Evolutionary conservation across 1,140 invertebrate species (phyloP), one percentile per base, ranked within the genome.

Genomic region (Dreissena polymorpha): DNA sequence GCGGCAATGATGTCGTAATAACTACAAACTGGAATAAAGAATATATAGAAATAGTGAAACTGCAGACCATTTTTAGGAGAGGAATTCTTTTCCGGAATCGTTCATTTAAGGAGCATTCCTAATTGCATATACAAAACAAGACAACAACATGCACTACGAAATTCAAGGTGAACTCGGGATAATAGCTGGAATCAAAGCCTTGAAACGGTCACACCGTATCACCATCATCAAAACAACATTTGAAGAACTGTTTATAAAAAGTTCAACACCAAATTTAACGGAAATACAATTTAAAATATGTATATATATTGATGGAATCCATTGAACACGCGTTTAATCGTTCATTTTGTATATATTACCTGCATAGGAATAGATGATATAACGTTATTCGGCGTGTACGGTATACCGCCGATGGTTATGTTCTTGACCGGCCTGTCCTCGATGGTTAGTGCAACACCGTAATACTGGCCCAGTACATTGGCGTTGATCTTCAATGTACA

Each of bases 401-500:
- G 18, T 18, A 13, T 18, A n/a, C 69, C 69, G 25, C 13, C 53
- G 18, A 71, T 51, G 10, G 69, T 71, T 12, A 71, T 71, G 10
- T 27, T 50, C 25, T 49, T 14, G 50, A 8, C 53, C 7, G 69
- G 69, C 25, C 18, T 71, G 71, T 74, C 71, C 55, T 74, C 71
- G 18, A 74, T 50, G 25, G 60, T 74, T 7, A 74, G 23, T 18
- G 71, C 71, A 10, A 74, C 71, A 60, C 51, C 53, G n/a, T 74
- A 74, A 10, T 18, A 51, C n/a, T 39, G 25, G 21, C 12, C 53
- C 0, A 16, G n/a, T 60, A 10, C 13, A 12, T 25, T 57, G 18
- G 71, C 71, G 5, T 39, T 29, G 18, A 74, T 74, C 14, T 51
- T 74, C 55, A 74, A n/a, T 8, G 71, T 74, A 39, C 71, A 74